Base-by-base conservation (phyloP, 2,113 vertebrate genomes). In the Caracal caracal region DNA sequence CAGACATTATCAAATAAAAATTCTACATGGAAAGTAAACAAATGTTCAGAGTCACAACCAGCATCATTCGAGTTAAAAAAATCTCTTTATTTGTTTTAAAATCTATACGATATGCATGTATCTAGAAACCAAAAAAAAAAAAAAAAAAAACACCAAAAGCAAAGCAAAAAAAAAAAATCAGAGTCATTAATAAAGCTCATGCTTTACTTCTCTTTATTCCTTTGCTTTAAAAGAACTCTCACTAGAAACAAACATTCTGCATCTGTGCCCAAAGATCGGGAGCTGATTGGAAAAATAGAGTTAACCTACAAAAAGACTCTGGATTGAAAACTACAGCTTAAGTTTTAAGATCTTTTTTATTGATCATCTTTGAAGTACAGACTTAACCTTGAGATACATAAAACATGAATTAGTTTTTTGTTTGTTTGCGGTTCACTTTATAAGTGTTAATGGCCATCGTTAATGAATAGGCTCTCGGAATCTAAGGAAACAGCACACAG, bases 281-380 rank as follows among this genome's bases (percentile, higher is more conserved):
- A 70, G n/a, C 28, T 75, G 43, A 88, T 78, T 92, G 89, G 26
- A 81, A 94, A 90, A 97, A 87, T 53, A 81, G 59, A 16, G 56
- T 84, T 16, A 87, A 83, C 40, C 20, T 61, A 83, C 10, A 76
- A 6, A 95, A 84, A 91, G 59, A 51, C 22, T 71, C 20, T 75
- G n/a, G 16, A 40, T 56, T 81, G 28, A 65, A 88, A 68, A 16
- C 66, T 90, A 49, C 20, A 40, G 59, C 5, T 92, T 37, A 79
- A 51, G 30, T 66, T 88, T 85, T 71, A 40, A 93, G 22, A 37
- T 47, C 63, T 26, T 87, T 75, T 70, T 84, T 5, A 61, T 26
- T 56, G 37, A 76, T 47, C 53, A 76, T 26, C 89, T 92, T 75
- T 76, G 20, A 82, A 40, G 2, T 75, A 78, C 30, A 73, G 43